Evolutionary conservation across 2,113 vertebrate genomes (phyloP), one percentile per base, ranked within the genome.

Genomic region (Varanus komodoensis): DNA sequence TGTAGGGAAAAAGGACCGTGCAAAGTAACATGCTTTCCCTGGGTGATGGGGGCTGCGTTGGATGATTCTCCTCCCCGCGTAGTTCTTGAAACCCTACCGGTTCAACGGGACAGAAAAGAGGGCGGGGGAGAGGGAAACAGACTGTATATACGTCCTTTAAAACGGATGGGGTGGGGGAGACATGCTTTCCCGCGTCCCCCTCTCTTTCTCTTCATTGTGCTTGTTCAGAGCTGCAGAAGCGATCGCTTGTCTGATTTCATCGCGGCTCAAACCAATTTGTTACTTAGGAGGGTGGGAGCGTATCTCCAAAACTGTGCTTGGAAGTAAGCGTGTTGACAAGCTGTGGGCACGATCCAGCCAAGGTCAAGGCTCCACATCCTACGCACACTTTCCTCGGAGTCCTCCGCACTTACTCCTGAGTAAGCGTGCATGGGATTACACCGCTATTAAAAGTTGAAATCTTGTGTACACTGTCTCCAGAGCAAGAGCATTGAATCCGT

Each of bases 91-190:
- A 2, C 54, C 38, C 17, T 5, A 7, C 34, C 23, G 29, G 32
- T 34, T 38, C 64, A n/a, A 29, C 29, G 67, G 32, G 29, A n/a
- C 38, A 25, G 75, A 23, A 48, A 75, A n/a, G n/a, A 23, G 48
- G 11, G 44, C 11, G 34, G 29, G 38, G 44, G 21, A 11, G 21
- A 12, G 85, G 69, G 85, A 38, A 44, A 27, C 21, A 17, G 38
- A 90, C 95, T 97, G 96, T 96, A 97, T 97, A 97, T 97, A 97
- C 91, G 89, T 95, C 93, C 90, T 93, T 64, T 87, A 73, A 96
- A 93, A 92, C 92, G 92, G 89, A 94, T 95, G 87, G 82, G 92
- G 89, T 79, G 84, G 64, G 29, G 0, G 54, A 25, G 69, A 82
- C 3, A 5, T 29, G 6, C 74, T 84, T 64, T 44, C 38, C 38